Evolutionary conservation across 2,113 vertebrate genomes (phyloP).

Genomic region (Poicephalus meyeri): DNA sequence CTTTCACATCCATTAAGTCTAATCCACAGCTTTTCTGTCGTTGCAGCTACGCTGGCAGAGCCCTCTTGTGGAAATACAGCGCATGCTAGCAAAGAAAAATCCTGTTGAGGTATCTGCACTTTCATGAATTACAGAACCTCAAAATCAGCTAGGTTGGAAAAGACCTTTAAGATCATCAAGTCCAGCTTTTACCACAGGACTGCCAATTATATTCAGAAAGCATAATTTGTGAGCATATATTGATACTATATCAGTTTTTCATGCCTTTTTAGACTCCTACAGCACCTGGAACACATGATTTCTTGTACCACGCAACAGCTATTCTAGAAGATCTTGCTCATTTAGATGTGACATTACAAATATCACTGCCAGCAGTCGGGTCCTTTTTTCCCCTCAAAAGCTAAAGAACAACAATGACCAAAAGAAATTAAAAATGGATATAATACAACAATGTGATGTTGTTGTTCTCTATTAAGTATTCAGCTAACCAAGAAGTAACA

Average conservation of each 20-base stretch:
- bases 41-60: background rate
- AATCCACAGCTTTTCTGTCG: background rate
- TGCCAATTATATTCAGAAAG: background rate
- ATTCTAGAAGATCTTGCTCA: accelerated
- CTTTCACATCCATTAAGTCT: background rate
- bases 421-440: background rate
- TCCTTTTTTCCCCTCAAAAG: background rate
- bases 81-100: background rate
- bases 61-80: background rate
- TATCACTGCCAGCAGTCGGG: background rate
- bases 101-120: background rate
- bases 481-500: background rate
- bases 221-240: background rate
- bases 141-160: background rate
- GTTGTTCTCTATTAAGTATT: background rate
- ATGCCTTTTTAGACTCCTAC: background rate
- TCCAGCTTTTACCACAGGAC: background rate
- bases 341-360: background rate
- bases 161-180: background rate
- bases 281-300: background rate
- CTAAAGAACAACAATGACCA: accelerated
- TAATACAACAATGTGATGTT: background rate
- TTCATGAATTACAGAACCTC: background rate
- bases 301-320: background rate
- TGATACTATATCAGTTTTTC: background rate